These are phyloP conservation scores for Phocoena sinus DNA, from an alignment of 2,113 vertebrate species.

Conservation along the genomic window DNA sequence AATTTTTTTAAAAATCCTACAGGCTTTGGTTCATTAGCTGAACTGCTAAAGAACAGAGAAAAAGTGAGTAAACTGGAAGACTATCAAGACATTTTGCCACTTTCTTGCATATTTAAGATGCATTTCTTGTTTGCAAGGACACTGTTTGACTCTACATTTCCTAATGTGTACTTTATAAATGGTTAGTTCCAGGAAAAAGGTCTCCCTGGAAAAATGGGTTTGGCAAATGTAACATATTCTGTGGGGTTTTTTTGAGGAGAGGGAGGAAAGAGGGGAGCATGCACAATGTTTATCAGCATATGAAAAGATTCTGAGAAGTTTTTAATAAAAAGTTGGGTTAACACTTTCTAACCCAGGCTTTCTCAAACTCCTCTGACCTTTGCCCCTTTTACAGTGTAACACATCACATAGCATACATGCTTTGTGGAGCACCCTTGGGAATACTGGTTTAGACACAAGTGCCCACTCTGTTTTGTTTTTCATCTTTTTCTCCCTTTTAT, in stretches of 20 bases:
- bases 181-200: neutral
- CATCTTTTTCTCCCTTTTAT: neutral
- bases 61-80: neutral
- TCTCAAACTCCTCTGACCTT: neutral
- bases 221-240: neutral
- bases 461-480: neutral
- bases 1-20: neutral
- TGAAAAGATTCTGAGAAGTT: neutral
- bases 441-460: neutral
- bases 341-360: neutral
- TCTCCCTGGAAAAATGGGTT: neutral
- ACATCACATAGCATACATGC: neutral
- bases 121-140: neutral
- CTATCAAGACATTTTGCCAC: neutral
- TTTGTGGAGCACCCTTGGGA: neutral
- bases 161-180: constrained; percentile 1
- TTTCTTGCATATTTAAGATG: neutral
- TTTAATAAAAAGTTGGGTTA: neutral
- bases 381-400: neutral
- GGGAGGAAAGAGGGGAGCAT: neutral
- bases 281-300: neutral
- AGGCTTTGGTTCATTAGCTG: neutral
- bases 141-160: neutral
- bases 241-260: neutral
- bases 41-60: neutral